These are phyloP conservation scores for Cromileptes altivelis DNA, from an alignment of 2,113 vertebrate species.

Conservation along the genomic window DNA sequence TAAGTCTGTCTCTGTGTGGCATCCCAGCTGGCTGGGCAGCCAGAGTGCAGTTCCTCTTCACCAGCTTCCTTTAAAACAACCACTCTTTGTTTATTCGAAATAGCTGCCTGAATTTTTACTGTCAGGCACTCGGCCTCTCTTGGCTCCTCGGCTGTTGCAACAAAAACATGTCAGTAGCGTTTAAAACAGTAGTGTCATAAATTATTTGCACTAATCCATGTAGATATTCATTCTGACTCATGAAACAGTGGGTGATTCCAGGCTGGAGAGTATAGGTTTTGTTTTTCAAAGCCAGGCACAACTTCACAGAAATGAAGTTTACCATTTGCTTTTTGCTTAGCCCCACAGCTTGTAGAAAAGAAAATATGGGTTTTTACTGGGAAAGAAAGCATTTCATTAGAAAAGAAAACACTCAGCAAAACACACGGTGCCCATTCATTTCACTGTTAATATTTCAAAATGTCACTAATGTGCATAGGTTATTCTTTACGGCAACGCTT, in stretches of 20 bases:
- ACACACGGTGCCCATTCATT: constrained; percentile 63
- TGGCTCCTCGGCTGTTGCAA: constrained; percentile 54
- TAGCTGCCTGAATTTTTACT: constrained; percentile 44
- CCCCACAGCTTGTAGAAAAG: constrained; percentile 52
- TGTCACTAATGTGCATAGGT: constrained; percentile 54
- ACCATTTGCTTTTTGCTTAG: constrained; percentile 79
- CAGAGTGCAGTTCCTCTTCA: constrained; percentile 43
- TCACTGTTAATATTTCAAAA: constrained; percentile 72
- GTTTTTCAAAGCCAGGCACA: constrained; percentile 74
- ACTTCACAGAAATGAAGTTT: constrained; percentile 67
- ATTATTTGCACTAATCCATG: constrained; percentile 67
- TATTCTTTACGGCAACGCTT: constrained; percentile 46
- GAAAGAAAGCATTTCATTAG: constrained; percentile 52
- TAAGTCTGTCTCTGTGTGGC: constrained; percentile 50
- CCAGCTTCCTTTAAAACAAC: constrained; percentile 58
- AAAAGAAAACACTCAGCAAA: constrained; percentile 21
- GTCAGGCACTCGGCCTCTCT: constrained; percentile 36
- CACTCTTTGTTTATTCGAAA: constrained; percentile 45
- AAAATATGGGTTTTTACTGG: constrained; percentile 56
- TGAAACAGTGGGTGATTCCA: constrained; percentile 65
- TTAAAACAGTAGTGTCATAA: constrained; percentile 65
- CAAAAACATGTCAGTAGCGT: constrained; percentile 68
- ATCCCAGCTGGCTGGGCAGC: constrained; percentile 45
- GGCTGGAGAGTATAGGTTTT: constrained; percentile 58
- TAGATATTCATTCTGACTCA: constrained; percentile 71